phyloP scores from a whole-genome alignment of 2,888 invertebrate genomes.

The Trissonchulus latispiculum region DNA sequence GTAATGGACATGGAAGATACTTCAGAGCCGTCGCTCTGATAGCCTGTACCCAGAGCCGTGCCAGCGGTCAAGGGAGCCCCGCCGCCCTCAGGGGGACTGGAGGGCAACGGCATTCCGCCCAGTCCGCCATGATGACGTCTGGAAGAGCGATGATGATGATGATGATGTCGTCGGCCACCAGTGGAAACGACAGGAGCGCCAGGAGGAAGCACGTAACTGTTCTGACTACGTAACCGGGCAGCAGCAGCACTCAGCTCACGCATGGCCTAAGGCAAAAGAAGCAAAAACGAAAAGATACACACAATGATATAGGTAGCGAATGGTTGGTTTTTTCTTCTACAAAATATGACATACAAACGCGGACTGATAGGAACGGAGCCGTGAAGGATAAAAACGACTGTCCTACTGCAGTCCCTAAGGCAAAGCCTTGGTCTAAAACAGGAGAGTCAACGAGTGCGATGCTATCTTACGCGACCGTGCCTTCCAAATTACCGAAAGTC shows the following conservation, averaged over 20 bases:
- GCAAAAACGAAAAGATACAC: too few relatives aligned
- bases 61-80: neutral
- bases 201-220: constrained; percentile 30
- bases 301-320: too few relatives aligned
- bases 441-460: too few relatives aligned
- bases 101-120: constrained; percentile 6
- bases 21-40: constrained; percentile 22
- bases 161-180: too few relatives aligned
- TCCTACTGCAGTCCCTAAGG: too few relatives aligned
- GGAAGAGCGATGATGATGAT: neutral
- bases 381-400: too few relatives aligned
- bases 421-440: too few relatives aligned
- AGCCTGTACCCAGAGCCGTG: neutral
- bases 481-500: too few relatives aligned
- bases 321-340: too few relatives aligned
- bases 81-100: constrained; percentile 1
- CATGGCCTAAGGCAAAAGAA: neutral
- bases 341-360: too few relatives aligned
- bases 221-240: constrained; percentile 33
- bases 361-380: too few relatives aligned
- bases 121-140: neutral
- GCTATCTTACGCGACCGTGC: too few relatives aligned
- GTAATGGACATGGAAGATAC: constrained; percentile 21
- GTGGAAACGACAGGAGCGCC: neutral
- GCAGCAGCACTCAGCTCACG: constrained; percentile 7